Base-by-base conservation (phyloP, 2,797 vertebrate genomes). In the Coregonus suidteri region DNA sequence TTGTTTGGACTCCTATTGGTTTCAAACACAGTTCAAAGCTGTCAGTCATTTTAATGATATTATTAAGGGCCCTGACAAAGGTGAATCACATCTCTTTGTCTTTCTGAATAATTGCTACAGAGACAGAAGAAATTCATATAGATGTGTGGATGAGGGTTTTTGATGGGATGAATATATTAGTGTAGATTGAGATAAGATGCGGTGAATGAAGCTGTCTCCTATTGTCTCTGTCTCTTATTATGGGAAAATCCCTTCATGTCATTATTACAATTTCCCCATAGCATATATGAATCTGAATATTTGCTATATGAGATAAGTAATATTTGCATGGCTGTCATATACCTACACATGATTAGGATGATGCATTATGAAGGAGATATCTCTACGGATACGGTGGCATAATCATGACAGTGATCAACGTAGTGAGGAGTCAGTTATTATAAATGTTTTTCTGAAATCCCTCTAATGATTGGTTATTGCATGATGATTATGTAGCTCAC, bases 41-140 rank as follows among this genome's bases (percentile, higher is more conserved):
- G 94, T 94, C 94, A 93, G 86, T 95, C 94, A 94, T 93, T 93
- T 93, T 95, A 95, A 94, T 94, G 93, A 94, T 93, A 88, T 92
- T 91, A 93, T 94, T 94, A 94, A 93, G 89, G 87, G 89, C 88
- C 75, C 74, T 88, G 91, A 91, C 90, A 91, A 90, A 95, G 94
- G 95, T 93, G 91, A 94, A 94, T 93, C 83, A 78, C 91, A 89
- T 92, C 88, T 91, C 91, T 93, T 93, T 94, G 93, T 94, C 91
- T 94, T 93, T 92, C 88, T 85, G 72, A 70, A 77, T 83, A 79
- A 37, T 47, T 51, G 70, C 67, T 71, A 54, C 77, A 84, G 86
- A 76, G 79, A 72, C 87, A 86, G 91, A 51, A 65, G 37, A 56
- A 81, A 89, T 94, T 93, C 91, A 91, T 93, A 91, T 91, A 86